Percentiles rank a stretch among this genome's conserved stretches.
These are phyloP conservation scores for Tryphoninae sp. DNA, from an alignment of 2,888 invertebrate species.

Conservation along the genomic window DNA sequence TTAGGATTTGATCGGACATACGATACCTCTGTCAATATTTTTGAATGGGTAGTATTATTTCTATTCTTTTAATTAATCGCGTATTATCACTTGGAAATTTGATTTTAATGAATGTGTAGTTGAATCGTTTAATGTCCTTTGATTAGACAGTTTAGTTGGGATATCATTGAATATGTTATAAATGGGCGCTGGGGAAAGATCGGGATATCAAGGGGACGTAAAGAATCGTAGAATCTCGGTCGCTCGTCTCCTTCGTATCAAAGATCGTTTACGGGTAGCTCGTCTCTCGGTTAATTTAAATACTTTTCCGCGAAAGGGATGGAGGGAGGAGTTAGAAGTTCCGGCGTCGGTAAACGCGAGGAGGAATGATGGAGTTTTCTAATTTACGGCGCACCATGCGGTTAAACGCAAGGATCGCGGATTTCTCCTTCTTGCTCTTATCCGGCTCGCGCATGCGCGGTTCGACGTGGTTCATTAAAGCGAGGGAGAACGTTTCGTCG, in stretches of 20 bases:
- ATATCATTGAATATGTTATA: background rate
- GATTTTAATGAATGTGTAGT: no score
- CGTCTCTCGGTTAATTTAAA: constrained; percentile 73
- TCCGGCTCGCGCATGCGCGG: background rate
- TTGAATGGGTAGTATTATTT: no score
- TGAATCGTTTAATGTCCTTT: no score
- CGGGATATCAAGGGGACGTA: background rate
- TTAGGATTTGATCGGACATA: no score
- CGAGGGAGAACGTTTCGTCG: constrained; percentile 27
- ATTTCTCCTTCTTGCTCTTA: background rate
- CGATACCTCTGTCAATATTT: no score
- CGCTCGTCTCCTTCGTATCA: constrained; percentile 67
- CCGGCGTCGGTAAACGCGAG: background rate
- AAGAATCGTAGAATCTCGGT: constrained; percentile 63
- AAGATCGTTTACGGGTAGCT: constrained; percentile 66
- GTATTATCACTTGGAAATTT: no score
- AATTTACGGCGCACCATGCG: constrained; percentile 49
- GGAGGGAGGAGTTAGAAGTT: constrained; percentile 25
- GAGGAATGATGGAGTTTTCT: constrained; percentile 51
- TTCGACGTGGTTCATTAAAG: constrained; percentile 47
- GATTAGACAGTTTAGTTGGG: no score
- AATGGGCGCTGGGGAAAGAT: constrained; percentile 9
- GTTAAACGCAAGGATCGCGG: constrained; percentile 33
- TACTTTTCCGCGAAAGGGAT: constrained; percentile 63
- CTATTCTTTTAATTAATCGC: no score